Base-by-base conservation (phyloP, 2,113 vertebrate species). In the Notothenia rossii region DNA sequence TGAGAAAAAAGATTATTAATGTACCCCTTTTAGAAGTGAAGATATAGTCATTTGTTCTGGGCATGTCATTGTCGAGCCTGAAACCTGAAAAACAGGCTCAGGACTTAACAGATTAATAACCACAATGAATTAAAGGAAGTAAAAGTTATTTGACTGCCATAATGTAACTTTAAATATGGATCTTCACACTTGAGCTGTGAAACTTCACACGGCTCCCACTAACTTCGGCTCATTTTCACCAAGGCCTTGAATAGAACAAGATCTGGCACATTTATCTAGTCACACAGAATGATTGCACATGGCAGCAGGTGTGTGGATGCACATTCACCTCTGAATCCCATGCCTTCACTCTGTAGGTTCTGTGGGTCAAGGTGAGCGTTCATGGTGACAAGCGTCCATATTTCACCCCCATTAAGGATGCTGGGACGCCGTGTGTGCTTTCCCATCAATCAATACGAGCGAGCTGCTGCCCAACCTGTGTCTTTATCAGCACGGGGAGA, bases 111-210 rank as follows among this genome's bases (percentile, higher is more conserved):
- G 25, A 29, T 29, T 29, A 36, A 36, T 36, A 7, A 71, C 9
- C 69, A 25, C 0, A 53, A 56, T 79, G 10, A 22, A 58, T 49
- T 67, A 61, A 17, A 53, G 50, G 8, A 45, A 61, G 25, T 25
- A 17, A 62, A 69, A 68, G 46, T 62, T 81, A 8, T 50, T n/a
- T 20, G 66, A 15, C 59, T 70, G 61, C 50, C 51, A 78, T 70
- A 64, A 54, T 58, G 13, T 13, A 62, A 72, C 50, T 75, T 87
- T n/a, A 59, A 66, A 80, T 75, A 53, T 76, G 22, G 77, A 20
- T 58, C 29, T 36, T 86, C 81, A 49, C 83, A 81, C 78, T 72
- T 49, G 22, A 77, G 54, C 71, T 86, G 86, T 63, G 83, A 85
- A 17, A 66, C 77, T 77, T 89, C 82, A 72, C 81, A 77, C 14